Evolutionary conservation across 2,113 vertebrate genomes (phyloP).

Genomic region (Enhydra lutris): DNA sequence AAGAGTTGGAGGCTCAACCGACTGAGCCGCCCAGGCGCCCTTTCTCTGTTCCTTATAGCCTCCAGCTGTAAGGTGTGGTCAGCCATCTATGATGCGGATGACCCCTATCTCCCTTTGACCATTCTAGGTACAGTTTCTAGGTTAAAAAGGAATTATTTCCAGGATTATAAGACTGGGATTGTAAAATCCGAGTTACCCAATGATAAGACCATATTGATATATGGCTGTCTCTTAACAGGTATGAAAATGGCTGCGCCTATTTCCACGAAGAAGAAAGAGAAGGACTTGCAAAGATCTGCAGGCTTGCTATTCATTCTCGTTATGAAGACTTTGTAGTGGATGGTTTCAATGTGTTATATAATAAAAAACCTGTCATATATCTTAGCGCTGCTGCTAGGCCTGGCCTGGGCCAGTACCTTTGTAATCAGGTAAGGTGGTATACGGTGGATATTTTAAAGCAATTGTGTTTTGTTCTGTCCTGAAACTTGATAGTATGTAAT

Average conservation of each 20-base stretch:
- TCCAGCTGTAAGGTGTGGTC: background rate
- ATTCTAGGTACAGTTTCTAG: background rate
- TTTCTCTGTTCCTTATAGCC: background rate
- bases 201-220: background rate
- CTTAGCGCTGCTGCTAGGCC: conserved; percentile 92
- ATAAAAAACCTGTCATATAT: conserved; percentile 93
- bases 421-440: conserved; percentile 89
- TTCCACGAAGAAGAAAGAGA: conserved; percentile 96
- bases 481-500: background rate
- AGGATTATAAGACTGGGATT: background rate
- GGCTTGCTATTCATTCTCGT: conserved; percentile 91
- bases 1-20: background rate
- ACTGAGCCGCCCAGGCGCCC: background rate
- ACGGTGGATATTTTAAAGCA: background rate
- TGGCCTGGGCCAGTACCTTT: conserved; percentile 94
- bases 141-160: background rate
- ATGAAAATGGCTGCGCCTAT: conserved; percentile 96
- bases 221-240: conserved; percentile 83
- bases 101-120: background rate
- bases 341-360: conserved; percentile 88
- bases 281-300: conserved; percentile 93
- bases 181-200: background rate
- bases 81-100: background rate
- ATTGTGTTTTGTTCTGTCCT: background rate
- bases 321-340: conserved; percentile 94